Base-by-base conservation (phyloP, 1,140 invertebrate genomes). In the Drosophila carrolli region DNA sequence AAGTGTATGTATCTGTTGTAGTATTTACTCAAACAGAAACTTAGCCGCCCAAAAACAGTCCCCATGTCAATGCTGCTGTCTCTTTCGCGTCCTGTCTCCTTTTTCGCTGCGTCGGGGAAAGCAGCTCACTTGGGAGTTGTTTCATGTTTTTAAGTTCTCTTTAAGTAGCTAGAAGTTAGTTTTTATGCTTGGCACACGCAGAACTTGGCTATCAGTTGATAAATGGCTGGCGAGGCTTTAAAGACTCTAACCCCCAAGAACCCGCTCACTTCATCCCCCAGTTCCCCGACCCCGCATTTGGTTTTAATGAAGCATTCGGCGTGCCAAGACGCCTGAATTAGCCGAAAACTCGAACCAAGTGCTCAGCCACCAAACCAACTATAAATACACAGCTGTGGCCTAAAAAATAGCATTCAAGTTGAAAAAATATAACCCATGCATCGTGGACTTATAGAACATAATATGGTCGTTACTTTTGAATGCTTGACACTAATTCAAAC, bases 121-220 rank as follows among this genome's bases (percentile, higher is more conserved):
- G 8, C 38, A 43, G 63, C 38, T 23, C 67, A 70, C 67, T 70
- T 37, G 67, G 67, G 82, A 86, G 77, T 86, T 88, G 75, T 76
- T 83, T 83, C 82, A 73, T 88, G 83, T 86, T 88, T 73, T 86
- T 88, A 86, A 88, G 82, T 86, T 86, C 71, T 41, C 82, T 86
- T 86, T 88, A 82, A 86, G 82, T 83, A 88, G 83, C 82, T 88
- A 51, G 75, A 82, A 88, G 82, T 86, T 86, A 79, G 82, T 86
- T 86, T 86, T 86, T 76, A 86, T 86, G 83, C 82, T 67, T 43
- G 75, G 79, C 82, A 88, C 82, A 82, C 82, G 75, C 83, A 82
- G 67, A 88, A 85, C 51, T 86, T 88, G 71, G 79, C 65, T 82
- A 83, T 88, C 84, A 72, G 75, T 83, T 88, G 79, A 86, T 88